A percentile compares a stretch with the other conserved stretches of the same genome.
These are phyloP conservation scores for Callitettix versicolor DNA, from an alignment of 1,140 invertebrate genomes.

Conservation along the genomic window DNA sequence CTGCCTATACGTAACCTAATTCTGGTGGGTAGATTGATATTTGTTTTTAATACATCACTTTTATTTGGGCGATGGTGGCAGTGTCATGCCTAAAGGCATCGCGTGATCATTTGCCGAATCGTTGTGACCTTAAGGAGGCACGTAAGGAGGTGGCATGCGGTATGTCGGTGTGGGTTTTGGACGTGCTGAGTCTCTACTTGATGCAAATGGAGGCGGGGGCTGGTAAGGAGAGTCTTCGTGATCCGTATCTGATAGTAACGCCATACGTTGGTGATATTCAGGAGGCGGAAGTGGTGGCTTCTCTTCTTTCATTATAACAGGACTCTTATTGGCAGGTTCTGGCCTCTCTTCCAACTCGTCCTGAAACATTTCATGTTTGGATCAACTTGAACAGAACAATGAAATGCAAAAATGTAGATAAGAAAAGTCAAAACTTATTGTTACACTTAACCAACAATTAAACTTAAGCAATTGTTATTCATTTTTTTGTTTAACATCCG, in stretches of 20 bases:
- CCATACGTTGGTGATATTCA: conserved; percentile 57
- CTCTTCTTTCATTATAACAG: conserved; percentile 86
- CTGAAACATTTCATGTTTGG: conserved; percentile 27
- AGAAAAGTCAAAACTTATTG: too few relatives aligned
- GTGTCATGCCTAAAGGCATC: too few relatives aligned
- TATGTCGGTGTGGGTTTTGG: conserved; percentile 76
- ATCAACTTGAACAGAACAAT: too few relatives aligned
- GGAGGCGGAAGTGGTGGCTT: conserved; percentile 76
- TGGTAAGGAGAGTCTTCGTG: conserved; percentile 54
- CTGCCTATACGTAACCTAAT: too few relatives aligned
- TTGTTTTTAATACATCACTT: too few relatives aligned
- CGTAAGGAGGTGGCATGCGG: conserved; percentile 82
- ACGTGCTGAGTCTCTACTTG: conserved; percentile 50
- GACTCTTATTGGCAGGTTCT: conserved; percentile 75
- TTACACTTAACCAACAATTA: too few relatives aligned
- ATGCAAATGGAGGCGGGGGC: conserved; percentile 69
- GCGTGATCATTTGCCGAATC: too few relatives aligned
- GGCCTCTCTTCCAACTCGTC: conserved; percentile 88
- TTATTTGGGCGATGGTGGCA: too few relatives aligned
- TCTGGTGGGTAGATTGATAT: too few relatives aligned
- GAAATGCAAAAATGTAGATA: too few relatives aligned
- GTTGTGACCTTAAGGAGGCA: conserved; percentile 64
- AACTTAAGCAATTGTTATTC: too few relatives aligned
- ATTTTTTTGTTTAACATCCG: too few relatives aligned
- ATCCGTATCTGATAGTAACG: conserved; percentile 34